Base-by-base conservation (phyloP, 1,140 invertebrate species). In the Conopomorpha cramerella region DNA sequence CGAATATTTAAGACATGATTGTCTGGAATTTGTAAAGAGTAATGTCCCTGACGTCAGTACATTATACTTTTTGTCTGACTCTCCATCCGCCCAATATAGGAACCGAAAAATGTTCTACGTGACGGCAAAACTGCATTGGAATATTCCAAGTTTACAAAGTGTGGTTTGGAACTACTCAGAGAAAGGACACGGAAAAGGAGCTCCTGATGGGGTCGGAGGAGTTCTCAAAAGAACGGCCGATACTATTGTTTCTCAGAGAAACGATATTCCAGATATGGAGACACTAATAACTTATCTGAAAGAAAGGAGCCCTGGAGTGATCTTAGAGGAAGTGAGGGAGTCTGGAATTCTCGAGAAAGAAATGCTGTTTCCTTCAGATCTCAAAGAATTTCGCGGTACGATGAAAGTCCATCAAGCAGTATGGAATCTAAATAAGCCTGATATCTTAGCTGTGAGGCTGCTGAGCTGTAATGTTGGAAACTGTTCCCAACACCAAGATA, bases 91-190 rank as follows among this genome's bases (percentile, higher is more conserved):
- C 14, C 34, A 35, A 27, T 35, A 35, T 16, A 10, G 34, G 2
- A 35, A 35, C 14, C 19, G 25, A 2, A 26, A 25, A 4, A 35
- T 35, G 34, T 35, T 35, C 27, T 26, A 26, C 14, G 11, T 35
- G 2, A 35, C 27, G 4, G 8, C 19, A 12, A 11, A 26, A 15
- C 11, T 35, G 3, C 25, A 35, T 11, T 27, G 8, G 13, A 2
- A 33, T 17, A 18, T 18, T 18, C 16, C 17, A n/a, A 19, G 17
- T n/a, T 13, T 33, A 8, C 3, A 13, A 6, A n/a, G 2, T 8
- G 8, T 35, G 2, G 15, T 10, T 2, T 35, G 34, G 34, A 35
- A 35, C 27, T 35, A 35, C 14, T 26, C 15, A 3, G 34, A 35
- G 14, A 8, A 3, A 6, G 34, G 34, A 4, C 34, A 35, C 14